Conservation (phyloP, 2,797 vertebrate species). For the Alca torda region DNA sequence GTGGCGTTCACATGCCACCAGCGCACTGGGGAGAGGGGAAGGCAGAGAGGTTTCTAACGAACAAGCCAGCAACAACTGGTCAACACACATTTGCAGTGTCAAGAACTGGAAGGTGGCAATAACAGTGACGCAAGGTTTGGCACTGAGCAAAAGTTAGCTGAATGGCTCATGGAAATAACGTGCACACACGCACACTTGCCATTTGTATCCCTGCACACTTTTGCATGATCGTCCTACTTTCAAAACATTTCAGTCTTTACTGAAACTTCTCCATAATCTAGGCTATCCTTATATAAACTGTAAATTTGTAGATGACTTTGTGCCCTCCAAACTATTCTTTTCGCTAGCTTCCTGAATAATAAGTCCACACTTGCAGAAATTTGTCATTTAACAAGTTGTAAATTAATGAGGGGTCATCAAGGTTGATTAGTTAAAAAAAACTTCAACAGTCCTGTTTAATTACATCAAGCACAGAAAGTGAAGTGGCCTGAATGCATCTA, state of each 20-base stretch:
- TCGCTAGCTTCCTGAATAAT: not conserved
- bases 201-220: not conserved
- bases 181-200: not conserved
- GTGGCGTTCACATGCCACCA: not conserved
- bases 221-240: not conserved
- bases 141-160: not conserved
- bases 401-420: conserved; percentile 26
- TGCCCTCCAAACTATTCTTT: not conserved
- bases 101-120: not conserved
- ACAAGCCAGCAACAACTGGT: not conserved
- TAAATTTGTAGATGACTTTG: not conserved
- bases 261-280: not conserved
- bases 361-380: not conserved
- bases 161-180: not conserved
- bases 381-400: conserved; percentile 4
- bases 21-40: not conserved
- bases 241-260: not conserved
- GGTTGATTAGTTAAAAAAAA: conserved; percentile 7
- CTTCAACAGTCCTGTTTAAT: not conserved
- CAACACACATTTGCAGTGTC: not conserved
- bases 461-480: conserved; percentile 2
- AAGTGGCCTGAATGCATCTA: not conserved
- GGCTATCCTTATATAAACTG: not conserved
- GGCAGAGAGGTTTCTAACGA: not conserved
- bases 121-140: not conserved